phyloP scores from a whole-genome alignment of 2,113 vertebrate species.

The Danio rerio region DNA sequence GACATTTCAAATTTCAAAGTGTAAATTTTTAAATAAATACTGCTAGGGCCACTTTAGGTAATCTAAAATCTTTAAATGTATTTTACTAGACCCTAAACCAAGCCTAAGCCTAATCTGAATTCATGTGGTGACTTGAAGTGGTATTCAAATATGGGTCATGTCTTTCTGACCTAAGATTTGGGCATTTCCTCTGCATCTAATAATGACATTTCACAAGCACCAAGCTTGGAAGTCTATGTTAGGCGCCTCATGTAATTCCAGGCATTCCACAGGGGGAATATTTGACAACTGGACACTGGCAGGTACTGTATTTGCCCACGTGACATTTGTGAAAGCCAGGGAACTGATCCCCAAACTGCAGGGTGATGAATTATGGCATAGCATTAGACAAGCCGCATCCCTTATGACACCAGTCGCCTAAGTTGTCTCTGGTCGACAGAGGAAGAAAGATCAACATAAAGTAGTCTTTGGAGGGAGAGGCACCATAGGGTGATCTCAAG shows the following conservation, averaged over 20 bases:
- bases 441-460: constrained; percentile 8
- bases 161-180: constrained; percentile 7
- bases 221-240: constrained; percentile 37
- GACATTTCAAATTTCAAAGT: too few species aligned
- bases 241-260: constrained; percentile 31
- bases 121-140: background rate
- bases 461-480: constrained; percentile 5
- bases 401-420: constrained; percentile 45
- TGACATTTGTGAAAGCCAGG: constrained; percentile 25
- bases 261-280: constrained; percentile 21
- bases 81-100: background rate
- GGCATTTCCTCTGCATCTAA: constrained; percentile 35
- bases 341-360: constrained; percentile 24
- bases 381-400: background rate
- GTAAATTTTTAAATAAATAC: constrained; percentile 26
- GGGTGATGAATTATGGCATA: constrained; percentile 42
- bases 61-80: constrained; percentile 12
- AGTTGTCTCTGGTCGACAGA: constrained; percentile 21
- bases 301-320: constrained; percentile 28
- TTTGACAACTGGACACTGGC: constrained; percentile 36
- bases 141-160: constrained; percentile 11
- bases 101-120: background rate
- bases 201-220: constrained; percentile 19
- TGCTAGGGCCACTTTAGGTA: constrained; percentile 42
- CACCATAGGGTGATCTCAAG: constrained; percentile 52